A percentile compares a stretch with the other conserved stretches of the same genome.
phyloP scores from a whole-genome alignment of 2,797 vertebrate species.

The Sebastolobus alascanus region DNA sequence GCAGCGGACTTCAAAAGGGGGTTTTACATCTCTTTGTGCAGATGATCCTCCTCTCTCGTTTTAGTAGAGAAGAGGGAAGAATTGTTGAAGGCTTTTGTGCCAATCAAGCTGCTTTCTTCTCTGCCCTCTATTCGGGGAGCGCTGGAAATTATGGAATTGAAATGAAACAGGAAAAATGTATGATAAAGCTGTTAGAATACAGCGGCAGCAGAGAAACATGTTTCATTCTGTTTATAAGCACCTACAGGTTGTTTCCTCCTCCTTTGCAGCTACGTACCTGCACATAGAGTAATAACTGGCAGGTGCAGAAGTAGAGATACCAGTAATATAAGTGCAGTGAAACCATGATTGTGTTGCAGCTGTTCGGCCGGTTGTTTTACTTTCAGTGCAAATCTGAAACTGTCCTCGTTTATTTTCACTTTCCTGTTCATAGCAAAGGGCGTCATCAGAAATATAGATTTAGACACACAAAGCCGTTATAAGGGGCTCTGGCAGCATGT shows the following conservation, averaged over 20 bases:
- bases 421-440: slow-evolving; percentile 12
- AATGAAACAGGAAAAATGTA: slow-evolving; percentile 10
- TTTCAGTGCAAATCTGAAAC: neutral
- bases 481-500: slow-evolving; percentile 8
- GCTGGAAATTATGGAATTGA: slow-evolving; percentile 28
- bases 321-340: slow-evolving; percentile 27
- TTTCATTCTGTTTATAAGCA: slow-evolving; percentile 25
- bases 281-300: slow-evolving; percentile 21
- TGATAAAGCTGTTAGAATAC: slow-evolving; percentile 7
- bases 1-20: slow-evolving; percentile 61
- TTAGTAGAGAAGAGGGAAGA: slow-evolving; percentile 16
- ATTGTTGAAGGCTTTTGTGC: slow-evolving; percentile 41
- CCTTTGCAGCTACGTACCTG: neutral
- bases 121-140: slow-evolving; percentile 6
- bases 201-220: slow-evolving; percentile 9
- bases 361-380: slow-evolving; percentile 3
- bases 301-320: slow-evolving; percentile 17
- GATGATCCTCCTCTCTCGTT: slow-evolving; percentile 51
- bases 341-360: slow-evolving; percentile 27
- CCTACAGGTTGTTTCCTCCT: slow-evolving; percentile 25
- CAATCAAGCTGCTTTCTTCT: slow-evolving; percentile 36
- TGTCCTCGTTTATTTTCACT: slow-evolving; percentile 24
- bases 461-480: slow-evolving; percentile 3
- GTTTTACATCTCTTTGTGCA: slow-evolving; percentile 53
- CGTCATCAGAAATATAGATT: slow-evolving; percentile 28